Evolutionary conservation across 2,888 invertebrate species (phyloP), one percentile per base, ranked within the genome.

Genomic region (Oscheius sp.): DNA sequence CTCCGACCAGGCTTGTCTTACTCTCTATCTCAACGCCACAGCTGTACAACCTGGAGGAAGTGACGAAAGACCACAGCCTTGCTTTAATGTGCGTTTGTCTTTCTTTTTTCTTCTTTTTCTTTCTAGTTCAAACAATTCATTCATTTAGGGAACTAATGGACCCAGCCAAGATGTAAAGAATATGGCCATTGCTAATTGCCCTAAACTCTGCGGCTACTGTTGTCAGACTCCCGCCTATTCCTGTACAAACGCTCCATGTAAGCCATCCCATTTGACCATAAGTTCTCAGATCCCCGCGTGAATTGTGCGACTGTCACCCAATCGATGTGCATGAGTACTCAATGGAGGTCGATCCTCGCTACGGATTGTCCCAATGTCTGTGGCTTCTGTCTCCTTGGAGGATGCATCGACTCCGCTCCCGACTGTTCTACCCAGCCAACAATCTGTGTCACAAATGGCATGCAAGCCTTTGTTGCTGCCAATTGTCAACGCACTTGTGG

Each of bases 1-100:
- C 45, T 69, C 69, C 69, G 72, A 72, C 25, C 69, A 66, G 17
- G 69, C 72, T 1, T 72, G 72, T 27, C 58, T 61, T 15, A 63
- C 52, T 48, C 69, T 72, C 15, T 72, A 72, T 27, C 37, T 37
- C 37, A 37, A 37, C 37, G 15, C 10, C 15, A 37, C 37, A 37
- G 37, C 37, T 37, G 37, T 37, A 8, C 8, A 8, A 37, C 37
- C 37, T 8, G 37, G 37, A 37, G 37, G 37, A 8, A 37, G 37
- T 37, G 37, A 37, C 15, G 37, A 37, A 15, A 37, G 37, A 0
- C 37, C 37, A 8, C 8, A 15, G 10, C 8, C 8, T 15, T 37
- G 37, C 15, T 37, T 37, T 37, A 37, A 37, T 37, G 37, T 37
- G n/a, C n/a, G n/a, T n/a, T n/a, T n/a, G n/a, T n/a, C n/a, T n/a